Conservation (phyloP, 2,888 invertebrate genomes). For the Taenaris catops region DNA sequence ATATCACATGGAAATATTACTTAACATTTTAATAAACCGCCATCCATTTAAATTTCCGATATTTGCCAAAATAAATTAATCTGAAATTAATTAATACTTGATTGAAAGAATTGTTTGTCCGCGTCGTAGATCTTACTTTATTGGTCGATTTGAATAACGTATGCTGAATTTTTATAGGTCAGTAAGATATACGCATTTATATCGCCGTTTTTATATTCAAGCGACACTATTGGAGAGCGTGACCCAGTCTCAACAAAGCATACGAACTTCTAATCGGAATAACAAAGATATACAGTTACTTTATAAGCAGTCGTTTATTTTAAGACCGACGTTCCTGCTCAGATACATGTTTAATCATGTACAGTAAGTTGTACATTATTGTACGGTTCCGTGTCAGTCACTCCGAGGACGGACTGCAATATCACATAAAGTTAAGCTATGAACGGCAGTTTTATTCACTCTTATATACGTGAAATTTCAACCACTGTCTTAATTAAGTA, state of each 20-base stretch:
- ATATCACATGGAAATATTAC: constrained; percentile 10
- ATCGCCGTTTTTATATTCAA: constrained; percentile 22
- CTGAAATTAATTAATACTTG: constrained; percentile 6
- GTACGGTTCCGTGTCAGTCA: neutral
- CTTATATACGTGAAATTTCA: too few relatives aligned
- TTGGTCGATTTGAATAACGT: constrained; percentile 8
- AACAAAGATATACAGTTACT: constrained; percentile 20
- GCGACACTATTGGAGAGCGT: constrained; percentile 25
- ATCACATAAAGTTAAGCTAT: too few relatives aligned
- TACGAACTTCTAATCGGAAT: constrained; percentile 21
- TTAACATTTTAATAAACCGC: constrained; percentile 5
- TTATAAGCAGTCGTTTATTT: constrained; percentile 10
- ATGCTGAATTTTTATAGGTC: constrained; percentile 17
- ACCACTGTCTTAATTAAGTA: too few relatives aligned
- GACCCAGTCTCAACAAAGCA: constrained; percentile 22
- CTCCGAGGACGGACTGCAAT: too few relatives aligned
- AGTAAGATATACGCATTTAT: constrained; percentile 21
- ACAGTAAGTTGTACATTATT: neutral
- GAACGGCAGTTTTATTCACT: too few relatives aligned
- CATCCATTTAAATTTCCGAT: constrained; percentile 4
- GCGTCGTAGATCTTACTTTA: constrained; percentile 6
- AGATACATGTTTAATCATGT: constrained; percentile 5
- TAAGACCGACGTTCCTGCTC: neutral
- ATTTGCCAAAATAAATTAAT: constrained; percentile 12
- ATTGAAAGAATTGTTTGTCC: constrained; percentile 2